Percentiles rank a stretch among this genome's conserved stretches.
Evolutionary conservation across 1,140 invertebrate species (phyloP).

Genomic region (Trichonephila clavata): DNA sequence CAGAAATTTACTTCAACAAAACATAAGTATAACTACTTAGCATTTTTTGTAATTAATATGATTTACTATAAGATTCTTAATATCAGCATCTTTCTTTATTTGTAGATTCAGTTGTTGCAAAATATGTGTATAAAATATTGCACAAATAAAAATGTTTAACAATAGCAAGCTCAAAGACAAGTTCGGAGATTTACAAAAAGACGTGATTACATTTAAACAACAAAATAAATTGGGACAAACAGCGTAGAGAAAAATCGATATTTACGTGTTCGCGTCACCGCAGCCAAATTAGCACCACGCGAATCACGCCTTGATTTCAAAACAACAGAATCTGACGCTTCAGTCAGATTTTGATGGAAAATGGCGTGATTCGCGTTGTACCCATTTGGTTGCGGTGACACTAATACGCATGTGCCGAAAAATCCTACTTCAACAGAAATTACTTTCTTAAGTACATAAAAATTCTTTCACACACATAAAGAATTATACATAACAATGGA

Average conservation of each 20-base stretch:
- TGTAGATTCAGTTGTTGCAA: not conserved
- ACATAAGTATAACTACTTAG: no score
- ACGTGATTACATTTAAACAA: not conserved
- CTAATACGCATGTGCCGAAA: no score
- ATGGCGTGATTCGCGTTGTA: no score
- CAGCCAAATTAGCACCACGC: no score
- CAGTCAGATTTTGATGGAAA: no score
- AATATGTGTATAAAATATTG: conserved; percentile 36
- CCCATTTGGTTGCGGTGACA: no score
- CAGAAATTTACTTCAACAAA: no score
- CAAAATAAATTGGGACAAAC: not conserved
- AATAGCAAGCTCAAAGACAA: conserved; percentile 27
- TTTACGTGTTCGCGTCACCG: no score
- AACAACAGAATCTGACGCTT: no score
- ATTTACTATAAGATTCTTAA: not conserved
- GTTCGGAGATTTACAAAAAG: not conserved
- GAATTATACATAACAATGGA: not conserved
- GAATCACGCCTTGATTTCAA: no score
- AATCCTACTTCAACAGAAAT: not conserved
- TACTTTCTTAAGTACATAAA: not conserved
- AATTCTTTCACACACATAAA: not conserved
- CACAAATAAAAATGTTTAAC: conserved; percentile 29
- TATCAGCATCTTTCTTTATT: not conserved
- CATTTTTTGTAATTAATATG: no score
- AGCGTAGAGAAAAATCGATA: not conserved